phyloP scores from a whole-genome alignment of 2,888 invertebrate genomes.

The Drosophila buzzatii region DNA sequence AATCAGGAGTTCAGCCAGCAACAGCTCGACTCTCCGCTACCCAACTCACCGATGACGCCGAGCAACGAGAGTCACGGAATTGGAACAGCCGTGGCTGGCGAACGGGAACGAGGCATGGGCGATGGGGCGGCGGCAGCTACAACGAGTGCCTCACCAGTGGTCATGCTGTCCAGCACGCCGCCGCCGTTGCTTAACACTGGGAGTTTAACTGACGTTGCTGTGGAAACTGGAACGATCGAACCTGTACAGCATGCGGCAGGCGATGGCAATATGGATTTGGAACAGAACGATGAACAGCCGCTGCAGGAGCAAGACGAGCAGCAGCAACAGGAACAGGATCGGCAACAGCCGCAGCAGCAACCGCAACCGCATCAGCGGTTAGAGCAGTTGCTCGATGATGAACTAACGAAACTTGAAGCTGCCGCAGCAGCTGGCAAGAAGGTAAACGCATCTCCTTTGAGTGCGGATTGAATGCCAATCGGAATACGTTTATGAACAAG shows the following conservation, averaged over 20 bases:
- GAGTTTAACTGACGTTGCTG: not conserved
- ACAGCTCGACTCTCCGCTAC: constrained; percentile 74
- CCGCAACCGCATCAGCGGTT: constrained; percentile 1
- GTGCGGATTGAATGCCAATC: constrained; percentile 68
- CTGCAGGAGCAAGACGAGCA: not conserved
- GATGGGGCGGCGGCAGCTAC: constrained; percentile 83
- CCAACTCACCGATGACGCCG: constrained; percentile 76
- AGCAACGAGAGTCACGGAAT: constrained; percentile 8
- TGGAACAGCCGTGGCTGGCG: constrained; percentile 8
- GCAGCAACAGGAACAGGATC: not conserved
- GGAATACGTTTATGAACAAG: constrained; percentile 16
- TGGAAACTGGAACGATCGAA: constrained; percentile 2
- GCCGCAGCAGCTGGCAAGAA: constrained; percentile 53
- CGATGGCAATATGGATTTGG: constrained; percentile 39
- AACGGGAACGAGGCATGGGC: constrained; percentile 81
- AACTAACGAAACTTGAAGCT: constrained; percentile 52
- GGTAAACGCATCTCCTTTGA: constrained; percentile 55
- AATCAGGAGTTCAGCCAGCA: constrained; percentile 84
- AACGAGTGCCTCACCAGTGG: constrained; percentile 78
- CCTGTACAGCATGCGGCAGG: constrained; percentile 33
- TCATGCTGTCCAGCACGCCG: constrained; percentile 79
- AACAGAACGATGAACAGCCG: constrained; percentile 8
- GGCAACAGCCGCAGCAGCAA: not conserved
- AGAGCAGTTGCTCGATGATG: constrained; percentile 40
- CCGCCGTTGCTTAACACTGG: constrained; percentile 67